phyloP scores from a whole-genome alignment of 2,888 invertebrate species.

The Cerastoderma edule region DNA sequence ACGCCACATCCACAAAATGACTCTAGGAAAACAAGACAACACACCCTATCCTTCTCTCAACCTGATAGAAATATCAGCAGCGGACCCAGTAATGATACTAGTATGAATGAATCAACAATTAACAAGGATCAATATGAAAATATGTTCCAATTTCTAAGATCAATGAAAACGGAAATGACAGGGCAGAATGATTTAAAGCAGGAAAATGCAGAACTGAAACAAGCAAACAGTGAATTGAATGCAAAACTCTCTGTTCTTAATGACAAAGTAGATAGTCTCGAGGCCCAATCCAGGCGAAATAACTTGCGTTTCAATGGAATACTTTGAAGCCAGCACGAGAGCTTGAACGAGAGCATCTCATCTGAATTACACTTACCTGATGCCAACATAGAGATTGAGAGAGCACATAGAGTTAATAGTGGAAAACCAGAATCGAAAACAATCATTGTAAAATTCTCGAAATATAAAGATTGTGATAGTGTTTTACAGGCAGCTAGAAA shows the following conservation, averaged over 20 bases:
- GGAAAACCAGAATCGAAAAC: background rate
- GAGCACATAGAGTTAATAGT: constrained; percentile 25
- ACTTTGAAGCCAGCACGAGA: background rate
- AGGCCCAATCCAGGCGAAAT: background rate
- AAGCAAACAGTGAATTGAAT: constrained; percentile 1
- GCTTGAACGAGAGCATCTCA: background rate
- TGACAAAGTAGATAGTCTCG: background rate
- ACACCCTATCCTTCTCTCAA: background rate
- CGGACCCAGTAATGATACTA: background rate
- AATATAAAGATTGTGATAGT: constrained; percentile 29
- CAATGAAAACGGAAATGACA: background rate
- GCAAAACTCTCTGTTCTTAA: background rate
- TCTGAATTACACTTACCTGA: constrained; percentile 15
- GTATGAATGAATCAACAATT: background rate
- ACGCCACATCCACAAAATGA: background rate
- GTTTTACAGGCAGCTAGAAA: constrained; percentile 15
- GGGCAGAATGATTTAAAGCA: constrained; percentile 12
- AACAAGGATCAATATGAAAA: background rate
- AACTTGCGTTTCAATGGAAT: constrained; percentile 3
- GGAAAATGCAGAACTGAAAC: constrained; percentile 23
- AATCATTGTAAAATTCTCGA: constrained; percentile 38
- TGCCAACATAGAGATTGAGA: constrained; percentile 24
- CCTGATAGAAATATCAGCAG: background rate
- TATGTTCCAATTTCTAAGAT: background rate
- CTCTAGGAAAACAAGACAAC: background rate